Evolutionary conservation across 2,113 vertebrate genomes (phyloP).

Genomic region (Carlito syrichta): DNA sequence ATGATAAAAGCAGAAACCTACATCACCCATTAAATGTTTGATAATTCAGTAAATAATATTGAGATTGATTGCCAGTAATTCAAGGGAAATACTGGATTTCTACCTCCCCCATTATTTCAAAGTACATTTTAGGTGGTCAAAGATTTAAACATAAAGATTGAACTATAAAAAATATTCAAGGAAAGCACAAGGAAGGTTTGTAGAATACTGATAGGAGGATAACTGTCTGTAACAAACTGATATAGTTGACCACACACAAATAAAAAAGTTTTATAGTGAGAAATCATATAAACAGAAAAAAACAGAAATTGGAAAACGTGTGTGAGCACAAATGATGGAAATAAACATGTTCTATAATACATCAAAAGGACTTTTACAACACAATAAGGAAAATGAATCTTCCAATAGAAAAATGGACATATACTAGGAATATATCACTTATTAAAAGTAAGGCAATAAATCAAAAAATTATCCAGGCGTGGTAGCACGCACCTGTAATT

Average conservation of each 20-base stretch:
- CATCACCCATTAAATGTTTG: too few relatives aligned
- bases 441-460: too few relatives aligned
- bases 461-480: too few relatives aligned
- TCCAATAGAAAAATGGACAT: not conserved
- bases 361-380: not conserved
- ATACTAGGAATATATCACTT: not conserved
- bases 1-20: too few relatives aligned
- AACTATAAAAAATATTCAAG: not conserved
- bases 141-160: not conserved
- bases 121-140: too few relatives aligned
- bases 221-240: not conserved
- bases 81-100: too few relatives aligned
- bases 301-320: not conserved
- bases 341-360: not conserved
- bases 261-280: not conserved
- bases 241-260: not conserved
- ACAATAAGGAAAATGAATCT: not conserved
- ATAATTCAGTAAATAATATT: too few relatives aligned
- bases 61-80: too few relatives aligned
- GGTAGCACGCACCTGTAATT: too few relatives aligned
- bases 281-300: not conserved
- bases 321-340: not conserved
- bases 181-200: not conserved
- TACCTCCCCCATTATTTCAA: too few relatives aligned
- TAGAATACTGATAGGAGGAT: not conserved